Evolutionary conservation across 2,113 vertebrate genomes (phyloP), one percentile per base, ranked within the genome.

Genomic region (Mus pahari): DNA sequence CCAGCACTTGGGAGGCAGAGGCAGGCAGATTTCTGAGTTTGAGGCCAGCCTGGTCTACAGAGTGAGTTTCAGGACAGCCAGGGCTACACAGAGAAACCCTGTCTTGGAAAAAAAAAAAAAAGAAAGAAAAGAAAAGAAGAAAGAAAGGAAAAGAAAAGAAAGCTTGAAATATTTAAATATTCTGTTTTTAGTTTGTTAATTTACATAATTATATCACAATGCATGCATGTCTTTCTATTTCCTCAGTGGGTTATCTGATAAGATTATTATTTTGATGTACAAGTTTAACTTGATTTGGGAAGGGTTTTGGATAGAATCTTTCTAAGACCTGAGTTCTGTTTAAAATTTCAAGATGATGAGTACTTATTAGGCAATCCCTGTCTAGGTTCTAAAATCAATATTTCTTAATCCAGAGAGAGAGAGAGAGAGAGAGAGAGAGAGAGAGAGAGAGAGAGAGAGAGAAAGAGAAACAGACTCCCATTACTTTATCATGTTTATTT

Each of bases 121-220:
- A 48, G 7, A 48, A 48, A 48, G 48, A 48, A 48, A 48, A 48
- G 7, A 48, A 48, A 48, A 48, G 3, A 48, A 48, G 48, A 48
- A 48, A 48, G 48, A 48, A 48, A 48, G 7, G 48, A 48, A 48
- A 48, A 48, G 48, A 48, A 48, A 48, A 48, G 48, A 7, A 48
- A 48, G 48, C 48, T 79, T 66, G 31, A 93, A 68, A 24, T 4
- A 31, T 82, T 87, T 81, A 93, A 94, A 71, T 87, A 90, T 42
- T 64, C 45, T 90, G 26, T 78, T 24, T 95, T 92, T 62, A 28
- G 1, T 62, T 39, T 42, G 26, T 45, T 48, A 48, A 86, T 66
- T 86, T 83, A 62, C 64, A 89, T 60, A 78, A 84, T 48, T 88
- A 48, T 60, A 68, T 90, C 33, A 83, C 36, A 39, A 62, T 45